These are phyloP conservation scores for Dromaius novaehollandiae DNA, from an alignment of 2,113 vertebrate species.

Conservation along the genomic window DNA sequence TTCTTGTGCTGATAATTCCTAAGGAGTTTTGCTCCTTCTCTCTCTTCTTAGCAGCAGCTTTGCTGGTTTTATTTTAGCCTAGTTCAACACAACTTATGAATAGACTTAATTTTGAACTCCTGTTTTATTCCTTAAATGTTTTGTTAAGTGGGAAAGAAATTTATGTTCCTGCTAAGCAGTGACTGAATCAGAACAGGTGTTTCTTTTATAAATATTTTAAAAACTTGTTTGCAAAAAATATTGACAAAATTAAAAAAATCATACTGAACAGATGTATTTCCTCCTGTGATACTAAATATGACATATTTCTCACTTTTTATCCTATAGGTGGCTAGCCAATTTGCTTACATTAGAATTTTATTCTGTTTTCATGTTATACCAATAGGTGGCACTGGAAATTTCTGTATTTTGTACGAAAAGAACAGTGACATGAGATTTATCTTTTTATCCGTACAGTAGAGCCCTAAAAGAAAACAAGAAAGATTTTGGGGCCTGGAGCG, in stretches of 20 bases:
- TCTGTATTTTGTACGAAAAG: not conserved
- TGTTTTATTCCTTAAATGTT: not conserved
- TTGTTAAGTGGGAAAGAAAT: not conserved
- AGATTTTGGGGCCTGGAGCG: not conserved
- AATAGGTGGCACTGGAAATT: slow-evolving; percentile 46
- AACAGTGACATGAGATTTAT: not conserved
- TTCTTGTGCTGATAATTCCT: not conserved
- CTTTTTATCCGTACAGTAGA: not conserved
- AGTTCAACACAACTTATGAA: not conserved
- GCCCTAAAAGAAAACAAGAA: not conserved
- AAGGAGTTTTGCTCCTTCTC: not conserved
- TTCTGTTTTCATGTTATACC: not conserved
- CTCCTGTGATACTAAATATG: not conserved
- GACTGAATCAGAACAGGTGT: not conserved
- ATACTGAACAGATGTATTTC: not conserved
- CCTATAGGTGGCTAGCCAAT: not conserved
- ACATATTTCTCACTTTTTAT: not conserved
- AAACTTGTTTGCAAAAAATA: not conserved
- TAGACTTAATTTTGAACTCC: not conserved
- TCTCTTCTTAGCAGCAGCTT: not conserved
- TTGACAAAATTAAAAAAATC: not conserved
- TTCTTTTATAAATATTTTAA: not conserved
- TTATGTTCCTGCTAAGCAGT: not conserved
- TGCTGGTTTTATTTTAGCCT: not conserved
- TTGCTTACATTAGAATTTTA: not conserved